Evolutionary conservation across 2,888 invertebrate genomes (phyloP), one percentile per base, ranked within the genome.

Genomic region (Ypsolopha scabrella): DNA sequence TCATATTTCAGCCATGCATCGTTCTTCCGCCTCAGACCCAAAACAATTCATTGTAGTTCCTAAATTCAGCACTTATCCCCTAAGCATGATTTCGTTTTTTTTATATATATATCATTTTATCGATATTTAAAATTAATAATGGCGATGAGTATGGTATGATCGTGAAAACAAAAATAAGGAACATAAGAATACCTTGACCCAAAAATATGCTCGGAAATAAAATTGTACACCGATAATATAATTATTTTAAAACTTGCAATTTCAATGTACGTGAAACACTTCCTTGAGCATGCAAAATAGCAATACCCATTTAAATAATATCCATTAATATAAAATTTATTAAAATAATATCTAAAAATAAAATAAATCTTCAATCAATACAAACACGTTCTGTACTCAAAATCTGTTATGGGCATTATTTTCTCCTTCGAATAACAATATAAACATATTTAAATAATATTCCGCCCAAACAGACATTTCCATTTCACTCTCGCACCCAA

Each of bases 141-240:
- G 39, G 39, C 6, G 74, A 60, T 54, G 53, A 24, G 24, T 24
- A 58, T 69, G 67, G 62, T 52, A 48, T 53, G 24, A 24, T 24
- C 24, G 24, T 24, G 24, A 24, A 24, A 56, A 57, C 55, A 54
- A 54, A 58, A 55, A 53, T 61, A 67, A 73, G 63, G 62, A 65
- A 68, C 63, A 64, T 10, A 66, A 69, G 60, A 70, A 70, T 78
- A 80, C 80, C 79, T 76, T 68, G 69, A 73, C 80, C 24, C 67
- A 65, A 67, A 71, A 67, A 63, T 68, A 74, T 63, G 65, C 61
- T 61, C 11, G 39, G n/a, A 24, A 24, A 11, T 65, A 60, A 58
- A 54, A 58, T 55, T 60, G 56, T 55, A 63, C 60, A 60, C 63
- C 64, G 62, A 60, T 60, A 64, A 60, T 60, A 64, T 57, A 60